Evolutionary conservation across 2,797 vertebrate species (phyloP), one percentile per base, ranked within the genome.

Genomic region (Enteromius fasciolatus): DNA sequence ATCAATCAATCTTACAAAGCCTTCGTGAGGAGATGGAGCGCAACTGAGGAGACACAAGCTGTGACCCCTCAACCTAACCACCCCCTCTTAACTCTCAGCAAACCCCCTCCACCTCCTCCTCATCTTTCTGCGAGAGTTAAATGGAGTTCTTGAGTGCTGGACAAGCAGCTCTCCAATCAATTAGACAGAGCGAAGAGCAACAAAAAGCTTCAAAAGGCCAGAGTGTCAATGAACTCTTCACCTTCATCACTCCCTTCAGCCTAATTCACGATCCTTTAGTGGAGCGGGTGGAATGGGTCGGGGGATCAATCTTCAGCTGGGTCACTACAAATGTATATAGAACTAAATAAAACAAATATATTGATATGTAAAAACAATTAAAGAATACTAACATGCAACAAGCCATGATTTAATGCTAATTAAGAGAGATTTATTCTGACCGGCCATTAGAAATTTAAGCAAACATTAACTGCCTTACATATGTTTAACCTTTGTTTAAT

Each of bases 161-260:
- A 82, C 75, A 78, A 73, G 80, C 67, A 36, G 12, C 68, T 69
- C 64, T 87, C 75, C 76, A 86, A 84, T 81, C 80, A 78, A 63
- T 80, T 82, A 82, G 75, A 84, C 82, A 69, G 41, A 79, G 61
- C 25, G 52, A 69, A 82, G 39, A 41, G 75, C 48, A 66, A 23
- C 52, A 69, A 76, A 78, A 78, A 68, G 78, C 61, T 52, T 81
- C 63, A 12, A 80, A 83, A 77, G 63, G 78, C 59, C 78, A 74
- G 68, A 14, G 85, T 67, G 85, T 86, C 82, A 84, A 67, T 54
- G 82, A 86, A 81, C 78, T 72, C 18, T 78, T 81, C 78, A 81
- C 79, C 85, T 78, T 70, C 11, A 7, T 73, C 50, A 80, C 82
- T 36, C 20, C 67, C 31, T 81, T 73, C 33, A 41, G 68, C 44